Percentiles rank a stretch among this genome's conserved stretches.
These are phyloP conservation scores for Anguilla japonica DNA, from an alignment of 2,113 vertebrate species.

Conservation along the genomic window DNA sequence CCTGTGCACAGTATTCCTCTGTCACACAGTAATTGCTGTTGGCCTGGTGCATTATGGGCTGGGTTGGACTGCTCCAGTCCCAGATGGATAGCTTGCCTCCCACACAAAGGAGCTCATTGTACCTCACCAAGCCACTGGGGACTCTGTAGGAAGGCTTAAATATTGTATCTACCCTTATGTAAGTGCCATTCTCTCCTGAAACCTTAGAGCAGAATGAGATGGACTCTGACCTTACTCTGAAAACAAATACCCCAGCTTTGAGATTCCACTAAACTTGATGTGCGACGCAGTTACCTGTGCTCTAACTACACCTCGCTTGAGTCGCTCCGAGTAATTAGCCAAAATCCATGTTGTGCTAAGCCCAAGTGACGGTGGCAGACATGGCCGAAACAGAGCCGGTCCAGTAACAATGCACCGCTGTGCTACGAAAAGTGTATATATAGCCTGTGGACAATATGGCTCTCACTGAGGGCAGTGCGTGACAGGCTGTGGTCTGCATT, in stretches of 20 bases:
- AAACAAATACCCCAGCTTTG: slow-evolving; percentile 21
- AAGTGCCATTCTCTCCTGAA: slow-evolving; percentile 46
- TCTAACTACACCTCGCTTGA: slow-evolving; percentile 17
- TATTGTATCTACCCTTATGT: slow-evolving; percentile 40
- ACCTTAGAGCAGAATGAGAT: slow-evolving; percentile 33
- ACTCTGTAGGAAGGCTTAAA: slow-evolving; percentile 45
- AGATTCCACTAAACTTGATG: slow-evolving; percentile 33
- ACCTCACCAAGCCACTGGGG: slow-evolving; percentile 44
- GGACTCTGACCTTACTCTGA: slow-evolving; percentile 36
- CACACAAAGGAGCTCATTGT: slow-evolving; percentile 66
- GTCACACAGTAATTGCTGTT: slow-evolving; percentile 47
- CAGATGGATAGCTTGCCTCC: slow-evolving; percentile 54
- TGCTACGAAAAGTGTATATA: slow-evolving; percentile 25
- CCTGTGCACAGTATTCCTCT: slow-evolving; percentile 52
- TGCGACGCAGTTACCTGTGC: slow-evolving; percentile 4
- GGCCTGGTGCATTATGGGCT: slow-evolving; percentile 39
- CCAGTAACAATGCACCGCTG: not conserved
- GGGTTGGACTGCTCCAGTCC: slow-evolving; percentile 42
- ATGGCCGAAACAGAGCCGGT: not conserved
- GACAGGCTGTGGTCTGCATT: slow-evolving; percentile 53
- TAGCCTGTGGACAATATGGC: slow-evolving; percentile 32
- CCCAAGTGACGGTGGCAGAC: not conserved
- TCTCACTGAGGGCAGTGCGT: slow-evolving; percentile 45
- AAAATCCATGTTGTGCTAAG: not conserved
- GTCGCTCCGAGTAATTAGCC: not conserved